phyloP scores from a whole-genome alignment of 2,888 invertebrate genomes.

The Miltochrista miniata region DNA sequence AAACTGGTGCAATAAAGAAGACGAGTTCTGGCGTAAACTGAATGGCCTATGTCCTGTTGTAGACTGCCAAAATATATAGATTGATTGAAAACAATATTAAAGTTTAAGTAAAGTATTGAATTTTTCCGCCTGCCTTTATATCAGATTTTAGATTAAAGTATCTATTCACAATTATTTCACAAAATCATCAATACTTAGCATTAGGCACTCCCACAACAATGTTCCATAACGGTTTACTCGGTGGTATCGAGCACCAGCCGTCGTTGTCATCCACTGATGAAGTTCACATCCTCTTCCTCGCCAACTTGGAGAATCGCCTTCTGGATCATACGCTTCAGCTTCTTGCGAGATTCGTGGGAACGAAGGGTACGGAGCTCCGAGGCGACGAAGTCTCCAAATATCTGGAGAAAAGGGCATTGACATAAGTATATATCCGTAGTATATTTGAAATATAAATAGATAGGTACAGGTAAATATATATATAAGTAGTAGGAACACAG shows the following conservation, averaged over 20 bases:
- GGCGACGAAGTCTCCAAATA: conserved; percentile 78
- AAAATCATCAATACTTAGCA: no score
- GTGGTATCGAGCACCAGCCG: conserved; percentile 42
- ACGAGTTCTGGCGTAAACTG: no score
- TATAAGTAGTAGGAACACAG: background rate
- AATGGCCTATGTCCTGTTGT: no score
- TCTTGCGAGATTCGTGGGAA: conserved; percentile 62
- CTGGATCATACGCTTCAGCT: conserved; percentile 70
- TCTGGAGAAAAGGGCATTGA: conserved; percentile 40
- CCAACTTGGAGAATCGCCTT: conserved; percentile 70
- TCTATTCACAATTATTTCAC: no score
- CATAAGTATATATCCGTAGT: background rate
- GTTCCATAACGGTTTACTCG: conserved; percentile 19
- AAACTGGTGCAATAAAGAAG: no score
- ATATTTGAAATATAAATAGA: no score
- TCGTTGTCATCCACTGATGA: conserved; percentile 45
- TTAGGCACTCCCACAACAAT: background rate
- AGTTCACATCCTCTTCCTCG: conserved; percentile 66
- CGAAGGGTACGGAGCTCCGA: conserved; percentile 71
- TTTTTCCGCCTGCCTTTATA: no score
- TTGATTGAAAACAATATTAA: no score
- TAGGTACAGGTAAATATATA: background rate
- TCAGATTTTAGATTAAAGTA: no score
- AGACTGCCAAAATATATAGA: no score
- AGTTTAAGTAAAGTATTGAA: no score